These are phyloP conservation scores for Hemistola chrysoprasaria DNA, from an alignment of 2,888 invertebrate species.

Conservation along the genomic window DNA sequence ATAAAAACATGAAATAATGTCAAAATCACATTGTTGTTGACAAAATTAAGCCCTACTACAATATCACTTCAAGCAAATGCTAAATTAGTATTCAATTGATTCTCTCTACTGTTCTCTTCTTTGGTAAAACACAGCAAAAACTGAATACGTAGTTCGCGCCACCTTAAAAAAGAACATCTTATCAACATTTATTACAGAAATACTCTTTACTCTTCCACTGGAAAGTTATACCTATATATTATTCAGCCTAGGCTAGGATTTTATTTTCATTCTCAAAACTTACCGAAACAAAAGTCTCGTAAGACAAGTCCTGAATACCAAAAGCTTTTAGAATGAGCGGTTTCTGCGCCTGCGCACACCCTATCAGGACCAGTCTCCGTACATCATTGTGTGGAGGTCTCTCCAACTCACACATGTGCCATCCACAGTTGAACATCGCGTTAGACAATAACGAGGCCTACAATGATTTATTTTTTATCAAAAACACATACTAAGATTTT, in stretches of 20 bases:
- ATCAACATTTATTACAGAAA: constrained; percentile 1
- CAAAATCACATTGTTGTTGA: too few species aligned
- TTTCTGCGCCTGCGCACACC: constrained; percentile 69
- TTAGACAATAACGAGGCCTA: constrained; percentile 64
- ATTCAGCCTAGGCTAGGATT: too few species aligned
- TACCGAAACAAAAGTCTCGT: constrained; percentile 69
- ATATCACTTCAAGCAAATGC: too few species aligned
- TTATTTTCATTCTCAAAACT: too few species aligned
- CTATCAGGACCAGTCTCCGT: constrained; percentile 57
- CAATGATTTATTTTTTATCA: too few species aligned
- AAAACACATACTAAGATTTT: too few species aligned
- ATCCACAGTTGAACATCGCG: constrained; percentile 67
- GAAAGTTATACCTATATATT: too few species aligned
- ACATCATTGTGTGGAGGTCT: constrained; percentile 48
- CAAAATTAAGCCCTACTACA: too few species aligned
- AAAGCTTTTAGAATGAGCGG: constrained; percentile 73
- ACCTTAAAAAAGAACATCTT: constrained; percentile 52
- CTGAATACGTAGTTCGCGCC: constrained; percentile 67
- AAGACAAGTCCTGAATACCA: constrained; percentile 69
- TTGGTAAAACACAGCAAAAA: constrained; percentile 72
- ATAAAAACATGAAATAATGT: too few species aligned
- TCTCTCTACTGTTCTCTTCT: constrained; percentile 39
- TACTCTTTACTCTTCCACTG: background rate
- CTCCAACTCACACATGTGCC: constrained; percentile 55
- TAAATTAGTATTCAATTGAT: background rate